Base-by-base conservation (phyloP, 1,140 invertebrate genomes). In the Thaumetopoea pityocampa region DNA sequence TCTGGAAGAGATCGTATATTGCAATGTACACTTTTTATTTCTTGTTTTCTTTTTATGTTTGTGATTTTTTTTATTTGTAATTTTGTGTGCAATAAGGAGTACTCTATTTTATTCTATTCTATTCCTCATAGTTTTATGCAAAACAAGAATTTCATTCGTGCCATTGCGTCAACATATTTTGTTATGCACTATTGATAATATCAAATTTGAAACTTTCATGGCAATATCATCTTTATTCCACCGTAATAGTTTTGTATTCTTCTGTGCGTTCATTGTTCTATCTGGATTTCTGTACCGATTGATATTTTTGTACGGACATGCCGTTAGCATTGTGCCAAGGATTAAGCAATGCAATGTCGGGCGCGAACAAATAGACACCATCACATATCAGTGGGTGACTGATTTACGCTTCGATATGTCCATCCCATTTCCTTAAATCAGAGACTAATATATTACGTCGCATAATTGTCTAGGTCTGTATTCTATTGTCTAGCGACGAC, bases 271-370 rank as follows among this genome's bases (percentile, higher is more conserved):
- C 12, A 10, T 24, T 27, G 19, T 16, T 6, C 7, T 7, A 8
- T 14, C n/a, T 28, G 32, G 23, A 37, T 32, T 33, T 35, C 38
- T 26, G 41, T 48, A 36, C 16, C 16, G 40, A 53, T 54, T 59
- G 67, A 76, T 79, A 76, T 77, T 74, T 74, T 76, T 60, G 63
- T 64, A 54, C 64, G 63, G 53, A 69, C 78, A 82, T 83, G 78
- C 69, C 62, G 51, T 60, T 63, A 65, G 65, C 60, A 57, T 62
- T 57, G 68, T 72, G 71, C 71, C 76, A 73, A 77, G 76, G 78
- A 78, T 83, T 83, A 83, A 54, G 50, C 57, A 58, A 50, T 78
- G 71, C 72, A 82, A 68, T 68, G 65, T 60, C 54, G 54, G 73
- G 74, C 71, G 64, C 38, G 44, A 70, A 82, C 72, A 78, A 78